These are phyloP conservation scores for Micronycteris hirsuta DNA, from an alignment of 2,113 vertebrate species.

Conservation along the genomic window DNA sequence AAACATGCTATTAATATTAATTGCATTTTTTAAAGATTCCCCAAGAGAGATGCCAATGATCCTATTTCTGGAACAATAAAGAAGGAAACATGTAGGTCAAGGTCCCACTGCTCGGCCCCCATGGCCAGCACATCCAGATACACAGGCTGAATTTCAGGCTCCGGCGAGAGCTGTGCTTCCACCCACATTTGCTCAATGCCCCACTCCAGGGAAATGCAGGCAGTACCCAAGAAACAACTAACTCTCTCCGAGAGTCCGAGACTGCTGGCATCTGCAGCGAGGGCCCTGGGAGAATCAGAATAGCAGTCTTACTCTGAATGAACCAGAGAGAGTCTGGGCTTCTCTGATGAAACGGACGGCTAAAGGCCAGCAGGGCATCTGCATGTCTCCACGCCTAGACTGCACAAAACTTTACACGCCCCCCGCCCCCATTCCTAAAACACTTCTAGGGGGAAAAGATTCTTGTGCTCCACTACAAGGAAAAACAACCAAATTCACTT, in stretches of 20 bases:
- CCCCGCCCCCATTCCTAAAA: too few relatives aligned
- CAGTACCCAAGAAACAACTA: background rate
- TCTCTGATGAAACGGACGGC: background rate
- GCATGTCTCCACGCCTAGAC: background rate
- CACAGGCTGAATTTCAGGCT: background rate
- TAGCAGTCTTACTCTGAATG: background rate
- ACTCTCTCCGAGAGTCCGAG: background rate
- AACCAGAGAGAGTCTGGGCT: background rate
- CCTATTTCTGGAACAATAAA: background rate
- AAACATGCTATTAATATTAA: background rate
- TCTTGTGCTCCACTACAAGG: background rate
- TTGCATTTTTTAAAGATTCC: background rate
- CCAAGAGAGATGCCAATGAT: background rate
- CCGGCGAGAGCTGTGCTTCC: background rate
- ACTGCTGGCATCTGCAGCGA: background rate
- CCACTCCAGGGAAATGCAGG: background rate
- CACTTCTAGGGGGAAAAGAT: background rate
- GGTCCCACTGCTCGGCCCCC: too few relatives aligned
- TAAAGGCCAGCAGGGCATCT: background rate
- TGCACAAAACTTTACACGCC: fast-evolving
- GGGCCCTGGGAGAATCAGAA: background rate
- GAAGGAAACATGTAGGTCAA: background rate
- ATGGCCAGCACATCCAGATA: background rate
- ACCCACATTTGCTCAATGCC: background rate
- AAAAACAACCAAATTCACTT: background rate